Evolutionary conservation across 2,113 vertebrate species (phyloP), one percentile per base, ranked within the genome.

Genomic region (Clupea harengus): DNA sequence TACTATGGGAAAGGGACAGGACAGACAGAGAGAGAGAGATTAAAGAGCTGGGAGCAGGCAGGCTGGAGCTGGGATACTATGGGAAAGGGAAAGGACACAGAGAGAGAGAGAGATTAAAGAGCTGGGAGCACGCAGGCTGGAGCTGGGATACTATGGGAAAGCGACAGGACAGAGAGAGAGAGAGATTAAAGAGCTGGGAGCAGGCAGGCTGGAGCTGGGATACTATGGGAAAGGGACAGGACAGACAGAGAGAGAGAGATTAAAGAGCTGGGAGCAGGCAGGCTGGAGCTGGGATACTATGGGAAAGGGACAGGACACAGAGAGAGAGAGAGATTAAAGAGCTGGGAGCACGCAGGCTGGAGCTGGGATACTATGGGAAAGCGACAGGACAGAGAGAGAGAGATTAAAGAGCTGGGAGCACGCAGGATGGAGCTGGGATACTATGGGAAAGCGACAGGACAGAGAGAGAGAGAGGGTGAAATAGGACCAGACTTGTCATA

Each of bases 321-420:
- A 18, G n/a, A 89, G 78, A 87, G 85, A 46, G n/a, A 99, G 88
- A 99, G 94, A 91, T 98, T 99, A 88, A 98, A 98, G 87, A 99
- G 96, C 93, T 99, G 98, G 87, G 97, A 96, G 0, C 98, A 99
- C 46, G 95, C 94, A 22, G 95, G 95, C 4, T 92, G 91, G 85
- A 96, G 91, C 91, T 94, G 94, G 81, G 96, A 93, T 95, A 98
- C 97, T 99, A 94, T 10, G 87, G 89, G 90, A 89, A 90, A 87
- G 39, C 1, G 39, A 39, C 39, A 39, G 39, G 39, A 39, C 47
- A 90, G 39, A 90, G 64, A 18, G n/a, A 89, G 78, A 99, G 88
- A 99, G 94, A 91, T 98, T 99, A 88, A 98, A 98, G 87, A 99
- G 96, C 93, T 99, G 98, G 87, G 97, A 96, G 0, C 98, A 99